Base-by-base conservation (phyloP, 1,140 invertebrate genomes). In the Sitobion miscanthi region DNA sequence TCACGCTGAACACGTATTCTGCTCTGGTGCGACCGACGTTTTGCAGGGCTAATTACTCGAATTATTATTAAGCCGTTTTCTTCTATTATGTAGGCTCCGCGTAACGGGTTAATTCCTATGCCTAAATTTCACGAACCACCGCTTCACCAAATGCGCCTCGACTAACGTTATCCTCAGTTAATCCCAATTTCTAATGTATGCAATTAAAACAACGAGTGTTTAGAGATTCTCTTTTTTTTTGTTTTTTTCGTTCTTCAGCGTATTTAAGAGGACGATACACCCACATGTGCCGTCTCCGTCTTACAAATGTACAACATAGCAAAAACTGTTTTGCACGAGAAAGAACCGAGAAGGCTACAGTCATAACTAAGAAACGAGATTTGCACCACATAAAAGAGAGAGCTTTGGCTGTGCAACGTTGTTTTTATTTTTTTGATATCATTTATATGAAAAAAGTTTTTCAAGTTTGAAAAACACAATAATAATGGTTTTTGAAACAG, bases 41-140 rank as follows among this genome's bases (percentile, higher is more conserved):
- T 57, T 45, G 82, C 45, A 38, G 7, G 82, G 82, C 91, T 93
- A 93, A 93, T 93, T 93, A 93, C 77, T 86, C 45, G 82, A 93
- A 93, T 93, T 93, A 93, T 93, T 93, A 93, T 93, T 93, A 93
- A 85, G 45, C 35, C 77, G 88, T 89, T 54, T 93, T 93, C 62
- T 93, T 93, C 45, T 93, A 86, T 93, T 93, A 57, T 93, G 69
- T 86, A 86, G 23, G 49, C 45, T 35, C 2, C 20, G n/a, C 20
- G 47, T 47, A 69, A 92, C 30, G 45, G 82, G 90, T 83, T 92
- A 83, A 82, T 83, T 82, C 90, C 62, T 52, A 25, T 83, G 90
- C 47, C 90, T 52, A 52, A 92, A 92, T 83, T 92, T 83, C 38
- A 92, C 69, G 88, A 57, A 89, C 49, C n/a, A 42, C 35, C 88